Evolutionary conservation across 1,140 invertebrate genomes (phyloP), one percentile per base, ranked within the genome.

Genomic region (Phymorhynchus buccinoides): DNA sequence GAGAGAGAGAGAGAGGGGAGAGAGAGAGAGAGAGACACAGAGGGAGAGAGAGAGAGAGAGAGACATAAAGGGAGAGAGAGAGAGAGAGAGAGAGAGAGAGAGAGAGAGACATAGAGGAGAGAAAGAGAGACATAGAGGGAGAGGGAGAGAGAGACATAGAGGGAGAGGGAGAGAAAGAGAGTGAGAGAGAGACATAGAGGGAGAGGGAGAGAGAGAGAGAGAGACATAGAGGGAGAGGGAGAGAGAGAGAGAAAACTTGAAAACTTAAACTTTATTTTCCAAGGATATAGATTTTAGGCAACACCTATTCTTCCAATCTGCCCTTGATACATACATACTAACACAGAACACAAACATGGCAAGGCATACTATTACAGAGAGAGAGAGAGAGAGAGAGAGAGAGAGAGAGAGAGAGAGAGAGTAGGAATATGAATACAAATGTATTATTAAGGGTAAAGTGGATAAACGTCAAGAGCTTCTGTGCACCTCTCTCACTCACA

Each of bases 141-240:
- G 62, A 68, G 62, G n/a, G 62, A 68, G 62, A 68, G 62, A 22
- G 14, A 68, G 62, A 66, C n/a, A n/a, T n/a, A n/a, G 48, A 52
- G 48, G 22, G 48, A 22, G 62, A 52, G 7, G n/a, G 27, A 12
- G 62, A 66, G 7, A 27, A 30, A 12, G 48, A 52, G 48, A 52
- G 48, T 12, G 48, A 52, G 48, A 52, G 48, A 52, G 48, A 52
- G 48, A 52, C 9, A 52, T 4, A 66, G 18, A 52, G 48, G 22
- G 48, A 52, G 48, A 52, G 48, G 22, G 48, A 52, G 48, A 52
- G 48, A 52, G 48, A 4, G 62, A 4, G 62, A 4, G 62, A 4
- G 62, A 4, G 62, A 4, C 18, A 4, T 16, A 4, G 62, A 4
- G 62, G 2, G 62, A 4, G 62, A 68, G 62, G n/a, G 62, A 68